These are phyloP conservation scores for Telenomus remus DNA, from an alignment of 1,140 invertebrate species.

Conservation along the genomic window DNA sequence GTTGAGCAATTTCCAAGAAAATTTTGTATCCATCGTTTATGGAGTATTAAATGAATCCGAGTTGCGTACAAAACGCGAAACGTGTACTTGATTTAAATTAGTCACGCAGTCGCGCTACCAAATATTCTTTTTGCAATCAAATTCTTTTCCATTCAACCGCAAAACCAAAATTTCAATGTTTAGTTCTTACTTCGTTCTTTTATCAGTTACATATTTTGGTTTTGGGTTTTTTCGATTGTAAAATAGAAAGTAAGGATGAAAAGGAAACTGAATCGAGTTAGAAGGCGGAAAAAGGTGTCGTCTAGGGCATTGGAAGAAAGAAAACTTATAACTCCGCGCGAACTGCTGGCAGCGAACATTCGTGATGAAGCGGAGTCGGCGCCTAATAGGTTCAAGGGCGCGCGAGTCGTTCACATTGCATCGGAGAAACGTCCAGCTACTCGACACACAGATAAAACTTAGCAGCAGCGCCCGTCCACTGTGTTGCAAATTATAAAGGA, in stretches of 20 bases:
- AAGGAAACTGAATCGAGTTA: background rate
- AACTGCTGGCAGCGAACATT: conserved; percentile 54
- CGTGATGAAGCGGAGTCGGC: conserved; percentile 58
- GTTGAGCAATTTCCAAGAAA: no score
- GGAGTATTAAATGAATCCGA: no score
- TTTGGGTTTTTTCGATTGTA: no score
- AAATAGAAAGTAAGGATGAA: no score
- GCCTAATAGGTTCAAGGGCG: conserved; percentile 65
- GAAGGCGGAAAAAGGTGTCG: conserved; percentile 22
- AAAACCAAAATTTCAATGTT: no score
- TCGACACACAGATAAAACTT: conserved; percentile 61
- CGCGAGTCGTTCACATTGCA: conserved; percentile 62
- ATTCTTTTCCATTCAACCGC: no score
- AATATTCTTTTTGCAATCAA: conserved; percentile 9
- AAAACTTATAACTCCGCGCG: conserved; percentile 48
- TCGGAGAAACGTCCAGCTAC: conserved; percentile 60
- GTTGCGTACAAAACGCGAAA: conserved; percentile 6
- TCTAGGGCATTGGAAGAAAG: conserved; percentile 41
- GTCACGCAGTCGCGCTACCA: background rate
- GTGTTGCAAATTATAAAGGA: conserved; percentile 49
- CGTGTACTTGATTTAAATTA: conserved; percentile 22
- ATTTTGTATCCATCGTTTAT: no score
- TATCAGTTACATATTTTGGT: no score
- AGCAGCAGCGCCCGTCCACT: conserved; percentile 47
- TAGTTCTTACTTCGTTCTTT: no score